These are phyloP conservation scores for Metellina segmentata DNA, from an alignment of 2,888 invertebrate species.

Conservation along the genomic window DNA sequence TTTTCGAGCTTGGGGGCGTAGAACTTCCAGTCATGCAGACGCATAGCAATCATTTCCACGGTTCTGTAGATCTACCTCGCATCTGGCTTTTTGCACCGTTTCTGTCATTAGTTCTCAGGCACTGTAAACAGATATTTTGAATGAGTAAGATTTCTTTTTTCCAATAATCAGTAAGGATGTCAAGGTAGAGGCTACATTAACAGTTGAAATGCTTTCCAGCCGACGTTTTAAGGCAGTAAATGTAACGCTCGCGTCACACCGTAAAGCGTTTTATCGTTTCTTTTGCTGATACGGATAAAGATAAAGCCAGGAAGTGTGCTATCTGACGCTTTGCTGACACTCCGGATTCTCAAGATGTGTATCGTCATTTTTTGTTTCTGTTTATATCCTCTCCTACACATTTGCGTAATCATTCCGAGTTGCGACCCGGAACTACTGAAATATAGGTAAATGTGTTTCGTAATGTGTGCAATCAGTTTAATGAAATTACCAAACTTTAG, in stretches of 20 bases:
- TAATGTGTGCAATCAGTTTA: too few species aligned
- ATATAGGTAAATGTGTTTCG: too few species aligned
- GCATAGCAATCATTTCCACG: neutral
- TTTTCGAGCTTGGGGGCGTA: neutral
- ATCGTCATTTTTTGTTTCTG: neutral
- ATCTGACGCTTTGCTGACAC: neutral
- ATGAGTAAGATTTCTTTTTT: neutral
- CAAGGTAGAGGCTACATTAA: neutral
- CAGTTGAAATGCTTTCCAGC: neutral
- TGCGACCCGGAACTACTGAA: neutral
- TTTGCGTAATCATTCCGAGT: neutral
- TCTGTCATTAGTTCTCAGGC: neutral
- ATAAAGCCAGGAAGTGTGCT: conserved; percentile 1
- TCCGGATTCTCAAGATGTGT: neutral
- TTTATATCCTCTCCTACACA: neutral
- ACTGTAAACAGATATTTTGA: neutral
- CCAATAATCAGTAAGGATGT: neutral
- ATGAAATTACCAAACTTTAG: too few species aligned
- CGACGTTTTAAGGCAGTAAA: neutral
- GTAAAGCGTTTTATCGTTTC: neutral
- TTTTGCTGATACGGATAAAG: neutral
- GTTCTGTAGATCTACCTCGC: neutral
- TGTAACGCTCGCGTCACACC: neutral
- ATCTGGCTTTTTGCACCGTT: neutral
- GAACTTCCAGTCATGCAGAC: neutral